Evolutionary conservation across 2,888 invertebrate genomes (phyloP), one percentile per base, ranked within the genome.

Genomic region (Spialia ferax): DNA sequence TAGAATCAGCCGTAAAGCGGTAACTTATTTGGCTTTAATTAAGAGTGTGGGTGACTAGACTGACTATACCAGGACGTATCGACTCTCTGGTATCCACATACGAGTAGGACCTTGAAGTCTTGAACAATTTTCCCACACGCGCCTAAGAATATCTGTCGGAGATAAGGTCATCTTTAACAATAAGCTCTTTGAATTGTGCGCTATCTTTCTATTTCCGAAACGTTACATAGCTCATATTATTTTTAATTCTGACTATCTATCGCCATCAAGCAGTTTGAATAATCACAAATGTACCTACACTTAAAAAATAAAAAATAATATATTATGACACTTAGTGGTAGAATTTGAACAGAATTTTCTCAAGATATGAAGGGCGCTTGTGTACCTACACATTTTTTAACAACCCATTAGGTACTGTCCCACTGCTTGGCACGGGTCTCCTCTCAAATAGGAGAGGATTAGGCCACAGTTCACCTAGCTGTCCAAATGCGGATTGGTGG

Each of bases 81-180:
- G 75, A 15, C 7, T 64, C 54, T 54, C 42, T 73, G 13, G 50
- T 50, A 22, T 22, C 50, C 71, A 77, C 83, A 82, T 82, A 64
- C 85, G 76, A 32, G 32, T 32, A 10, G 68, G 13, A 61, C 78
- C 74, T 78, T 78, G 77, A 75, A 75, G 57, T 78, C 74, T 78
- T 78, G 77, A 75, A 75, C 63, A 68, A 70, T 79, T 77, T 80
- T 84, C 89, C 89, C 86, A 88, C 89, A 88, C 89, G 82, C 15
- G 75, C 73, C 75, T 75, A 75, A 74, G 74, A 65, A 68, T n/a
- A 45, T 70, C 60, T 65, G 56, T 68, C 60, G 55, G 35, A 26
- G 63, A 13, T 72, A 75, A 72, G 68, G 69, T 73, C 65, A 71
- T 73, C 71, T 68, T 54, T 61, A 67, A 61, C 50, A 57, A 50